Base-by-base conservation (phyloP, 1,140 invertebrate genomes). In the Triops cancriformis region DNA sequence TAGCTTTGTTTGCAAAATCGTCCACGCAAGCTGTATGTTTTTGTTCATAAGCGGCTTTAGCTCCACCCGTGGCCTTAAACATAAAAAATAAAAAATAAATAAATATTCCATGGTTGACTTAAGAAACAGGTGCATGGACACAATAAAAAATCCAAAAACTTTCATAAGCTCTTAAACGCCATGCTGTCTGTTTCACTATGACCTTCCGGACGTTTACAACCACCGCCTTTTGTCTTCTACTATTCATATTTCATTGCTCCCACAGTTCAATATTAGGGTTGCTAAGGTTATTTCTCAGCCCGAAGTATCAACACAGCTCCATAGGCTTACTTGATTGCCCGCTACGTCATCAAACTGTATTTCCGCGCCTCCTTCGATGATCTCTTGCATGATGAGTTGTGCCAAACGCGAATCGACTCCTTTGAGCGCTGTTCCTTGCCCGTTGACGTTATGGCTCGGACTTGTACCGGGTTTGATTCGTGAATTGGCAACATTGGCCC, bases 301-400 rank as follows among this genome's bases (percentile, higher is more conserved):
- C 7, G 31, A 37, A 37, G 31, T 37, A 37, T 37, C 31, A 37
- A 37, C 31, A 37, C 31, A 37, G 31, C 31, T 7, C 31, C 7
- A 7, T 4, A 64, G 26, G 26, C 26, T 14, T 74, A 80, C 79
- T 77, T 74, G 31, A 28, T 76, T 43, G 14, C 78, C 74, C 76
- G 87, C 88, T 75, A 89, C 87, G 80, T 89, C 87, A 81, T 85
- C 83, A 88, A 88, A 90, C 12, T 81, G 81, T 14, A 88, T 79
- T 72, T 82, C 79, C n/a, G 84, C 83, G 23, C 83, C 84, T 79
- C 85, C 82, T 78, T 87, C 86, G 84, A 89, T 87, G 76, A 89
- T 87, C 84, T 82, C 78, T 45, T 78, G 76, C 11, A 82, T 73
- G 72, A 81, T 80, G n/a, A 80, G 76, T 27, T 77, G 75, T 73